These are phyloP conservation scores for Sarcophaga peregrina DNA, from an alignment of 1,140 invertebrate species.

Conservation along the genomic window DNA sequence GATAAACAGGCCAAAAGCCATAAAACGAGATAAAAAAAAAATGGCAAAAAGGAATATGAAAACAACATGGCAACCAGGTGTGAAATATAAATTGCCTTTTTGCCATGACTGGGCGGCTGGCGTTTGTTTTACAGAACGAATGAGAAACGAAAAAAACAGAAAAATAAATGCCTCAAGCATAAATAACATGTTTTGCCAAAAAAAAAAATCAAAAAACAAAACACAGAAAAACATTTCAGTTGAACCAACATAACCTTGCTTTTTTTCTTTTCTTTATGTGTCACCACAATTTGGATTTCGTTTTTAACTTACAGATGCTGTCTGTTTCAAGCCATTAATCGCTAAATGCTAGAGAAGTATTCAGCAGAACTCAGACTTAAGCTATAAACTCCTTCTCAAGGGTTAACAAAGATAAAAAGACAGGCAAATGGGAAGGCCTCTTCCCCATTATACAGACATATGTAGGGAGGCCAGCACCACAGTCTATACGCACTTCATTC, in stretches of 20 bases:
- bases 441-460: too few species aligned
- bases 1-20: background rate
- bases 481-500: too few species aligned
- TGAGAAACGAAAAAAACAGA: too few species aligned
- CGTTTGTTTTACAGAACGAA: background rate
- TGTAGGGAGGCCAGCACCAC: too few species aligned
- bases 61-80: conserved; percentile 24
- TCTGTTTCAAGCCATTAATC: too few species aligned
- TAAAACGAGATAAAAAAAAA: background rate
- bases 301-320: too few species aligned
- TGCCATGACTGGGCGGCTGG: background rate
- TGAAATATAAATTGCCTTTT: conserved; percentile 31
- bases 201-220: background rate
- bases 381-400: too few species aligned
- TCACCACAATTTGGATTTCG: too few species aligned
- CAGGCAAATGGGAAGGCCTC: too few species aligned
- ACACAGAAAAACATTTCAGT: background rate
- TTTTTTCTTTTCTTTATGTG: background rate
- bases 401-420: too few species aligned
- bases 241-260: background rate
- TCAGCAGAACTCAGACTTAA: too few species aligned
- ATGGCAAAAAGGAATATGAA: background rate
- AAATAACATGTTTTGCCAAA: background rate
- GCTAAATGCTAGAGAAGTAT: too few species aligned
- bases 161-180: conserved; percentile 9